Percentiles rank a stretch among this genome's conserved stretches.
These are phyloP conservation scores for Bombus ignitus DNA, from an alignment of 1,140 invertebrate genomes.

Conservation along the genomic window DNA sequence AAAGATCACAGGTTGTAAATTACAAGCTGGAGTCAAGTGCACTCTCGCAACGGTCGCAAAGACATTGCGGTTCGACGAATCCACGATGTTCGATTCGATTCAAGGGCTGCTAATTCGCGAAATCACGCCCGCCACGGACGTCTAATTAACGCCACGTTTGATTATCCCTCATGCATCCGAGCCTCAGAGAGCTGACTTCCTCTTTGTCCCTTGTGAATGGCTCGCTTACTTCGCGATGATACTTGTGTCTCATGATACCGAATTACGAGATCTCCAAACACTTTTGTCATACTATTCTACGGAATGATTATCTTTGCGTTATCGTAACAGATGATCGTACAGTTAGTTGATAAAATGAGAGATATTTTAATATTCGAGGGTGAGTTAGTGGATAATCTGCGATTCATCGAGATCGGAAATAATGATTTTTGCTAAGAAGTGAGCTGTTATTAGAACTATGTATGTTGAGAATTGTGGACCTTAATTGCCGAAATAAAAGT, in stretches of 20 bases:
- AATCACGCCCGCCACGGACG: slow-evolving; percentile 2
- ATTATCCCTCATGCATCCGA: neutral
- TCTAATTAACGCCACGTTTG: slow-evolving; percentile 28
- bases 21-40: slow-evolving; percentile 12
- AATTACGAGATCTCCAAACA: neutral
- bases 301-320: too few relatives aligned
- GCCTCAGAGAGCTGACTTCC: neutral
- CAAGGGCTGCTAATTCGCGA: slow-evolving; percentile 12
- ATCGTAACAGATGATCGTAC: too few relatives aligned
- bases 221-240: neutral
- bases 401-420: too few relatives aligned
- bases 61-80: slow-evolving; percentile 23
- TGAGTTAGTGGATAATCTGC: too few relatives aligned
- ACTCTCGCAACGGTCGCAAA: neutral
- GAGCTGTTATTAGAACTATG: too few relatives aligned
- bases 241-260: neutral
- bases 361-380: neutral
- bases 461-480: too few relatives aligned
- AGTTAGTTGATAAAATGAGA: too few relatives aligned
- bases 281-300: too few relatives aligned
- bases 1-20: slow-evolving; percentile 30
- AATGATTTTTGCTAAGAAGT: neutral
- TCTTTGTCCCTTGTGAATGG: neutral
- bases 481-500: too few relatives aligned
- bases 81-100: slow-evolving; percentile 5